phyloP scores from a whole-genome alignment of 2,797 vertebrate genomes.

The Labeo calbasu region DNA sequence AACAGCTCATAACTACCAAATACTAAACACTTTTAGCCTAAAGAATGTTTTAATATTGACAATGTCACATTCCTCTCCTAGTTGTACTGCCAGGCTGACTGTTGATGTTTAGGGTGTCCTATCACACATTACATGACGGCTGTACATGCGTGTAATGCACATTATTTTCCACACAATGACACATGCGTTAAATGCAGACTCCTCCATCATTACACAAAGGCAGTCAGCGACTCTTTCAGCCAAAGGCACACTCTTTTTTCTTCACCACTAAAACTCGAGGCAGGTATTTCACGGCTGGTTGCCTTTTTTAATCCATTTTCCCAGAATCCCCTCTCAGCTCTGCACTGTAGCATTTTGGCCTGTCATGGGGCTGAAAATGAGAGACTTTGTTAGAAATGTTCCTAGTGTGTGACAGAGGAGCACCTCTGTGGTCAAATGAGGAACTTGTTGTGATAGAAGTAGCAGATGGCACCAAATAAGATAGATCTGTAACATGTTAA shows the following conservation, averaged over 20 bases:
- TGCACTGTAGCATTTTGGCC: background rate
- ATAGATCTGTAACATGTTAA: background rate
- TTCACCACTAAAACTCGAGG: slow-evolving; percentile 69
- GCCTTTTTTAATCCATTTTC: slow-evolving; percentile 72
- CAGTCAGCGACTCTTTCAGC: slow-evolving; percentile 58
- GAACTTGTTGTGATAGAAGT: background rate
- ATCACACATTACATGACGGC: background rate
- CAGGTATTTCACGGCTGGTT: slow-evolving; percentile 74
- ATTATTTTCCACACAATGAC: slow-evolving; percentile 14
- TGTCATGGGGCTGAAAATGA: background rate
- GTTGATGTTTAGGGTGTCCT: background rate
- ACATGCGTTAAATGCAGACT: background rate
- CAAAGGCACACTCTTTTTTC: slow-evolving; percentile 59
- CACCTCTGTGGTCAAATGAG: background rate
- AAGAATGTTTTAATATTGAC: background rate
- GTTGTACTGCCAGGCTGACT: background rate
- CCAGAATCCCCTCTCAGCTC: slow-evolving; percentile 21
- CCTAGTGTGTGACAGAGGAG: background rate
- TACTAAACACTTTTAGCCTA: background rate
- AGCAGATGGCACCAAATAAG: background rate
- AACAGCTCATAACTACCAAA: background rate
- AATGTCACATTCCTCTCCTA: background rate
- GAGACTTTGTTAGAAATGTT: background rate
- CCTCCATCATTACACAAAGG: slow-evolving; percentile 12
- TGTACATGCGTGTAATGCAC: slow-evolving; percentile 18